Evolutionary conservation across 1,140 invertebrate genomes (phyloP).

Genomic region (Drosophila sp.): DNA sequence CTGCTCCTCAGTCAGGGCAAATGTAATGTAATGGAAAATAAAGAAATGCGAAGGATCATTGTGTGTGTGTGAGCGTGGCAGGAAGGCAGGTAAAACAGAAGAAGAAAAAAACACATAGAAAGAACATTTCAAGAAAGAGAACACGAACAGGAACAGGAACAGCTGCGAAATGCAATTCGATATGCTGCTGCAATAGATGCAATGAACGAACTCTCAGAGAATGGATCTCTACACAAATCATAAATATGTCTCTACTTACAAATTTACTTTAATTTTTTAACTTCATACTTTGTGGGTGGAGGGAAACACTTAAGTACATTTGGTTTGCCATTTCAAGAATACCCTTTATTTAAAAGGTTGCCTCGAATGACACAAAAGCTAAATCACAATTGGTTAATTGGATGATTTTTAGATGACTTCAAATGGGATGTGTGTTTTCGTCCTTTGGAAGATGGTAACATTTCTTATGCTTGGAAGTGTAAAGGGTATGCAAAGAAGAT

Average conservation of each 20-base stretch:
- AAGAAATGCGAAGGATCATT: constrained; percentile 14
- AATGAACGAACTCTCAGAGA: neutral
- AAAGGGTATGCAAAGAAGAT: neutral
- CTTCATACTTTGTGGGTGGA: too few species aligned
- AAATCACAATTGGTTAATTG: too few species aligned
- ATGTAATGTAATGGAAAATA: constrained; percentile 5
- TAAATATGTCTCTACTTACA: too few species aligned
- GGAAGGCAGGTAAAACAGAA: constrained; percentile 12
- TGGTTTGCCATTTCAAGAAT: too few species aligned
- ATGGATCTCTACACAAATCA: too few species aligned
- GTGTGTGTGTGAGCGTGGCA: neutral
- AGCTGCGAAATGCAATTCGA: constrained; percentile 19
- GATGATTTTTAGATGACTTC: too few species aligned
- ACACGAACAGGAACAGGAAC: constrained; percentile 5
- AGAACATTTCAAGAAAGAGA: neutral
- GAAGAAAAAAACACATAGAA: neutral
- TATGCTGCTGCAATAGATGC: constrained; percentile 20
- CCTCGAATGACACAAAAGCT: too few species aligned
- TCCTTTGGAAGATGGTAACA: too few species aligned
- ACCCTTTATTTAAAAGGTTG: too few species aligned
- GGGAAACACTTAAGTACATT: too few species aligned
- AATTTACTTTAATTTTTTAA: too few species aligned
- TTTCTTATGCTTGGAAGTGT: neutral
- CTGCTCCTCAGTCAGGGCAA: neutral
- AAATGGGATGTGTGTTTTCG: too few species aligned